Percentiles rank a stretch among this genome's conserved stretches.
These are phyloP conservation scores for Cremastinae sp. DNA, from an alignment of 2,888 invertebrate species.

Conservation along the genomic window DNA sequence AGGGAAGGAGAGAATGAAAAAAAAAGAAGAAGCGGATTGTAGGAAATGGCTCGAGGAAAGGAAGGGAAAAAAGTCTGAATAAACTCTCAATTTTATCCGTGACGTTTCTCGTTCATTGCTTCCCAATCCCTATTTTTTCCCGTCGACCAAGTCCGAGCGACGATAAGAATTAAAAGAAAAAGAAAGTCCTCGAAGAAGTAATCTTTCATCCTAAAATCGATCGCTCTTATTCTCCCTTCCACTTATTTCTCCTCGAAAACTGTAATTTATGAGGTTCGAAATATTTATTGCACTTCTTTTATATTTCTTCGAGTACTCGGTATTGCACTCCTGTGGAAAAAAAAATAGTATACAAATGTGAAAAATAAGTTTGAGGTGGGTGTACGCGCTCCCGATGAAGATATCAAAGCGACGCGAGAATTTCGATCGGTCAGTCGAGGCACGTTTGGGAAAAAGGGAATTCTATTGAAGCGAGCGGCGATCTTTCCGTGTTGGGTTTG, in stretches of 20 bases:
- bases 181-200: background rate
- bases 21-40: constrained; percentile 14
- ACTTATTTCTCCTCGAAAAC: no score
- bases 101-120: constrained; percentile 12
- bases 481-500: constrained; percentile 8
- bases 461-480: constrained; percentile 70
- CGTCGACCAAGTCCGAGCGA: background rate
- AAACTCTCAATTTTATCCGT: constrained; percentile 30
- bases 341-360: constrained; percentile 2
- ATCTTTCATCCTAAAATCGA: constrained; percentile 6
- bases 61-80: constrained; percentile 3
- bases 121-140: background rate
- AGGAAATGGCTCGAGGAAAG: constrained; percentile 49
- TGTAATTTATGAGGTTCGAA: background rate
- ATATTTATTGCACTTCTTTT: background rate
- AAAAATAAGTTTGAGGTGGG: constrained; percentile 35
- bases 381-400: constrained; percentile 37
- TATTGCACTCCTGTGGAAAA: background rate
- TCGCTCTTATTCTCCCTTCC: no score
- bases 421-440: constrained; percentile 64
- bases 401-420: constrained; percentile 45
- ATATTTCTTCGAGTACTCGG: no score
- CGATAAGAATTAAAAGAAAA: no score
- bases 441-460: constrained; percentile 73
- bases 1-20: constrained; percentile 23